A percentile compares a stretch with the other conserved stretches of the same genome.
These are phyloP conservation scores for Sciurus vulgaris DNA, from an alignment of 2,797 vertebrate genomes.

Conservation along the genomic window DNA sequence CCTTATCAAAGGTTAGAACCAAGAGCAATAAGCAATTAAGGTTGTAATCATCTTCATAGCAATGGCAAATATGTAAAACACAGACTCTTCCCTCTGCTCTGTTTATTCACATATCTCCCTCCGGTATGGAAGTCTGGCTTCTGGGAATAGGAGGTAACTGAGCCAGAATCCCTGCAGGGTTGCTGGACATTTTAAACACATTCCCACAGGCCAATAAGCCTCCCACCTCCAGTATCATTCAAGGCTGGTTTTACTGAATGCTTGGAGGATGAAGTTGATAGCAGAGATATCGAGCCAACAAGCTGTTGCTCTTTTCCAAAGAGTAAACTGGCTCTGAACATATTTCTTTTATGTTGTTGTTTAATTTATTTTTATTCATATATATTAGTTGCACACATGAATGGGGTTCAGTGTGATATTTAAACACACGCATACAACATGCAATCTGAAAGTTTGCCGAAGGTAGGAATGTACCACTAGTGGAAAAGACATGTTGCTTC, in stretches of 20 bases:
- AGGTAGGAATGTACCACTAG: background rate
- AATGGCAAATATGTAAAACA: background rate
- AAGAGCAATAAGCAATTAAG: constrained; percentile 12
- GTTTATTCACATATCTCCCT: background rate
- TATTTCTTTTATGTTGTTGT: background rate
- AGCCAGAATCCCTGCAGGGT: constrained; percentile 8
- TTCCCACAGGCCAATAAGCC: background rate
- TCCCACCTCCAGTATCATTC: background rate
- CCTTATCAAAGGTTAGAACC: constrained; percentile 28
- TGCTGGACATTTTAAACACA: background rate
- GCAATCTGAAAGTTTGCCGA: background rate
- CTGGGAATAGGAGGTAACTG: constrained; percentile 54
- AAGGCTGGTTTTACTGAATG: constrained; percentile 36
- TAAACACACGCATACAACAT: background rate
- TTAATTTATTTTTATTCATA: constrained; percentile 3
- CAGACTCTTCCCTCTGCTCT: background rate
- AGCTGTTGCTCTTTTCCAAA: background rate
- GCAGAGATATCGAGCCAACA: background rate
- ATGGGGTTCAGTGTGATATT: background rate
- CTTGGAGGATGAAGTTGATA: background rate
- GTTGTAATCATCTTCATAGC: background rate
- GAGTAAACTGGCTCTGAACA: background rate
- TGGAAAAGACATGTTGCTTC: constrained; percentile 23
- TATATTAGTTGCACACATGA: background rate
- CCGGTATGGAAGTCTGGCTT: background rate